Conservation (phyloP, 2,113 vertebrate species). For the Neofelis nebulosa region DNA sequence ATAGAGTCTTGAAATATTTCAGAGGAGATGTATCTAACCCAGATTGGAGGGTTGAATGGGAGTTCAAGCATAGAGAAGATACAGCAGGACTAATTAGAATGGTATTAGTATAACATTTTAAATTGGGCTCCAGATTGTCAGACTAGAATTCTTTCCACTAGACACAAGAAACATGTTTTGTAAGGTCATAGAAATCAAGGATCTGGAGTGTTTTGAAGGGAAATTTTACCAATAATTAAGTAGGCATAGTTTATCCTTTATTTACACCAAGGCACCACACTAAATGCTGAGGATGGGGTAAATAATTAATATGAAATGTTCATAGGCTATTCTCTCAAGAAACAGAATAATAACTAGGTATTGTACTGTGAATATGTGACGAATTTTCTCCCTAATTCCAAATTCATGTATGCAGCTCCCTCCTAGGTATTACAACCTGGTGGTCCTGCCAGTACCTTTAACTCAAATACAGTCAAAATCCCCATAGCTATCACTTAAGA, state of each 20-base stretch:
- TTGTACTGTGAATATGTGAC: neutral
- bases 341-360: neutral
- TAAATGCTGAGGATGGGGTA: neutral
- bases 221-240: neutral
- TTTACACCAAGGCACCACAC: neutral
- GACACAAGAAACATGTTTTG: neutral
- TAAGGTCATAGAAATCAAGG: neutral
- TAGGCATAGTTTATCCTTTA: constrained; percentile 1
- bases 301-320: neutral
- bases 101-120: neutral
- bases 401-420: neutral
- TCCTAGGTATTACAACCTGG: neutral
- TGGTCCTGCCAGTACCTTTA: neutral
- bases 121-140: neutral
- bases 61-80: neutral
- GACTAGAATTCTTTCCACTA: neutral
- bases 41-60: neutral
- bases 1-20: neutral
- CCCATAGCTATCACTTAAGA: neutral
- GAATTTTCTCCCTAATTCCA: neutral
- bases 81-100: neutral
- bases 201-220: neutral
- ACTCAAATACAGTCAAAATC: neutral
- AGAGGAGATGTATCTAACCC: neutral
- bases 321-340: neutral